Evolutionary conservation across 2,888 invertebrate genomes (phyloP), one percentile per base, ranked within the genome.

Genomic region (Seladonia tumulorum): DNA sequence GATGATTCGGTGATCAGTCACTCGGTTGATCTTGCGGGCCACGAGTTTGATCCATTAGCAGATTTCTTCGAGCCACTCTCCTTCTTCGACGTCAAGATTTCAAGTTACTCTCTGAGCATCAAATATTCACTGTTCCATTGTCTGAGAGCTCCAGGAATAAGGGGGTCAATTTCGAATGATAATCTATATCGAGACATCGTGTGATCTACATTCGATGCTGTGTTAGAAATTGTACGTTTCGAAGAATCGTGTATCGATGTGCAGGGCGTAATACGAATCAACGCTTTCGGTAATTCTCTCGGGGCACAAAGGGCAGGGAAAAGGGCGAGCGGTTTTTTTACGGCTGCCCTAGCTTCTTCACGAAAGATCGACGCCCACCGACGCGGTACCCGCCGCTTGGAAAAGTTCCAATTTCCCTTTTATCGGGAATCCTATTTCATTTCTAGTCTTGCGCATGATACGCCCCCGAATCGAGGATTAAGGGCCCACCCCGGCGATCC

Each of bases 291-390:
- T 81, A 82, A 89, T 87, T 75, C 87, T 16, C 8, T 18, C n/a
- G 72, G 57, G 78, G 76, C 87, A 85, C 82, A 86, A 77, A 83
- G 75, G 77, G 2, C 68, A 29, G 16, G 25, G 39, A 57, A 76
- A 77, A 47, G 60, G 76, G 71, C 35, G 76, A 49, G 45, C 68
- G 53, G 60, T 66, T 71, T 85, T 85, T 80, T 81, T 70, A 80
- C 76, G 57, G 49, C 57, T 71, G 79, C 75, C 49, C 57, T 76
- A 79, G 74, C 77, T 82, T 79, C 81, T 78, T 89, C 82, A 79
- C 79, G 83, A 76, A 80, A 86, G 86, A 87, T 73, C 76, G 79
- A 89, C 88, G 89, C 88, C 88, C 89, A 88, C 85, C 47, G 86
- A 60, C 53, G 53, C 71, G 71, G 57, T 53, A 49, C 70, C 49